Percentiles rank a stretch among this genome's conserved stretches.
phyloP scores from a whole-genome alignment of 2,888 invertebrate genomes.

The Phania funesta region DNA sequence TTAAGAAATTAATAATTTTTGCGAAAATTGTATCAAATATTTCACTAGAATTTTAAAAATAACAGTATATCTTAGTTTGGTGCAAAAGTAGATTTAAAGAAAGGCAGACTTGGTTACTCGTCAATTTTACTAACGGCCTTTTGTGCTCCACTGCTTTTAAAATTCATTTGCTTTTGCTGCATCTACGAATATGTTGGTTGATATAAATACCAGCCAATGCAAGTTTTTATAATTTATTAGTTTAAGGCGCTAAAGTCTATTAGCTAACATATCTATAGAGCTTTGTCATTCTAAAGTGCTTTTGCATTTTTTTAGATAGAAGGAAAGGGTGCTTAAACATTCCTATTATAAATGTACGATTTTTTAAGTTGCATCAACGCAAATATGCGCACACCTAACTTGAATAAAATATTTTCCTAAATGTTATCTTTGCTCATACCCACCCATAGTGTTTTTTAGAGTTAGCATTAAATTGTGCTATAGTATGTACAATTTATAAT shows the following conservation, averaged over 20 bases:
- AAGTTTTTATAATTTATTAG: constrained; percentile 12
- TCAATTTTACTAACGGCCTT: constrained; percentile 31
- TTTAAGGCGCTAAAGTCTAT: constrained; percentile 42
- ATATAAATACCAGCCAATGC: not conserved
- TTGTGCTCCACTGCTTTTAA: not conserved
- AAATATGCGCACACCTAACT: constrained; percentile 6
- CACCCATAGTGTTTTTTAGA: not conserved
- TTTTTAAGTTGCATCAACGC: not conserved
- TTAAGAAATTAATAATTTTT: constrained; percentile 22
- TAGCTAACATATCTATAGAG: constrained; percentile 19
- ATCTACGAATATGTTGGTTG: constrained; percentile 8
- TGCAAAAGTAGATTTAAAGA: not conserved
- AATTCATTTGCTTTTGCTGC: not conserved
- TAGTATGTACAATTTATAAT: constrained; percentile 16
- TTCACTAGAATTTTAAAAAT: too few species aligned
- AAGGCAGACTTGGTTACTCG: constrained; percentile 2
- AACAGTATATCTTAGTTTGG: not conserved
- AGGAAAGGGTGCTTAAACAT: constrained; percentile 25
- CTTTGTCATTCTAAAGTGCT: not conserved
- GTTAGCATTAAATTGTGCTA: not conserved
- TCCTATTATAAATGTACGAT: constrained; percentile 36
- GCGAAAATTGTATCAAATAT: not conserved
- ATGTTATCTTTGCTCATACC: constrained; percentile 8
- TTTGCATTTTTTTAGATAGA: not conserved
- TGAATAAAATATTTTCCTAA: constrained; percentile 39